A percentile compares a stretch with the other conserved stretches of the same genome.
Evolutionary conservation across 2,888 invertebrate genomes (phyloP).

Genomic region (Eupelmus urozonus): DNA sequence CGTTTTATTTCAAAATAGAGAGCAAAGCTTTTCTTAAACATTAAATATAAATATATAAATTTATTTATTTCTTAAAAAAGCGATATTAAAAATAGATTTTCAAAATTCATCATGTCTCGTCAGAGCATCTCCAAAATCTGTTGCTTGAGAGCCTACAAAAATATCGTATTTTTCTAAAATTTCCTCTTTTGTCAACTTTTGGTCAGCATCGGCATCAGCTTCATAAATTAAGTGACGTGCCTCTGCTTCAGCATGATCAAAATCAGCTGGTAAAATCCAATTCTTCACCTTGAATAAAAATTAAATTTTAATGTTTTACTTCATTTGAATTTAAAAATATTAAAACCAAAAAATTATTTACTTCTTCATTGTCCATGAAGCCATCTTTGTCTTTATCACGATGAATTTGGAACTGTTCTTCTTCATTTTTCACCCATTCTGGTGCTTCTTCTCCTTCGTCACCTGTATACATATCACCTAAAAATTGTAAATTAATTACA

Average conservation of each 20-base stretch:
- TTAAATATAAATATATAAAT: constrained; percentile 46
- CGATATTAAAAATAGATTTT: constrained; percentile 57
- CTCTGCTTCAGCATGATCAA: constrained; percentile 98
- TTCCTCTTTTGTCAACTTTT: constrained; percentile 92
- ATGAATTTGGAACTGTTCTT: constrained; percentile 92
- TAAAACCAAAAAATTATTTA: constrained; percentile 72
- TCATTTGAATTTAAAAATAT: neutral
- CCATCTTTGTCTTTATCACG: constrained; percentile 94
- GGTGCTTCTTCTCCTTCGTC: constrained; percentile 88
- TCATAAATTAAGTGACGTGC: constrained; percentile 96
- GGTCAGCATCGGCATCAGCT: constrained; percentile 94
- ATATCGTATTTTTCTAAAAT: constrained; percentile 96
- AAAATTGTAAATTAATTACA: neutral
- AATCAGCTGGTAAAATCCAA: constrained; percentile 97
- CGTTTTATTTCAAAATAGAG: constrained; percentile 29
- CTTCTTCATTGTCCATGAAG: constrained; percentile 91
- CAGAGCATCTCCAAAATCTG: constrained; percentile 98
- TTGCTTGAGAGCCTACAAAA: constrained; percentile 99
- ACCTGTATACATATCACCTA: constrained; percentile 92
- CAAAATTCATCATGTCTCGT: constrained; percentile 97
- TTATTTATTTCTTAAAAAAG: constrained; percentile 32
- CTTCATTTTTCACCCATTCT: constrained; percentile 96
- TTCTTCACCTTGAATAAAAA: constrained; percentile 80
- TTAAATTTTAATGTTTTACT: constrained; percentile 12
- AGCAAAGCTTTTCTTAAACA: constrained; percentile 43